Conservation (phyloP, 2,113 vertebrate genomes). For the Engystomops pustulosus region DNA sequence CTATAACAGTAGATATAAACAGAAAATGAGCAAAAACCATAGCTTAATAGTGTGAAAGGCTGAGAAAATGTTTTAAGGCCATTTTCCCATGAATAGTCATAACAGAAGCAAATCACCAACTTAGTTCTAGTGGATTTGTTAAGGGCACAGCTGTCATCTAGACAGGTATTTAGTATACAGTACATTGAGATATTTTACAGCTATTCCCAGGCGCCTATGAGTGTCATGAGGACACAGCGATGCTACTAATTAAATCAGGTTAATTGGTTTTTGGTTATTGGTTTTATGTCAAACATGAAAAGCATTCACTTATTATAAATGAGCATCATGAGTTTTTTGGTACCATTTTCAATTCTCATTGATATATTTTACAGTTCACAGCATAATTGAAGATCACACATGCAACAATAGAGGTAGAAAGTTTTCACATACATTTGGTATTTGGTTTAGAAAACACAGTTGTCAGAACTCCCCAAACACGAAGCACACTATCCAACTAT, state of each 20-base stretch:
- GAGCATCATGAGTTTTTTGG: not conserved
- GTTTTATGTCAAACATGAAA: not conserved
- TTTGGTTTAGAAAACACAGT: too few species aligned
- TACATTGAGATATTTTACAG: not conserved
- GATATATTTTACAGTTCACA: not conserved
- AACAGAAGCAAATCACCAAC: not conserved
- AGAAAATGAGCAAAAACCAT: not conserved
- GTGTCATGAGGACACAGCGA: not conserved
- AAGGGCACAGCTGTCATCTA: not conserved
- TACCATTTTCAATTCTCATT: not conserved
- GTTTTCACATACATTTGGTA: too few species aligned
- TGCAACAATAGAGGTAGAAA: too few species aligned
- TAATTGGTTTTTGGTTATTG: not conserved
- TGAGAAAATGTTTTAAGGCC: not conserved
- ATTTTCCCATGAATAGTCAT: not conserved
- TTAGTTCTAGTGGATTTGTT: not conserved
- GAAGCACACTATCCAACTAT: too few species aligned
- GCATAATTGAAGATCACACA: too few species aligned
- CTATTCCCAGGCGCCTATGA: not conserved
- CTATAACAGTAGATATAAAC: constrained; percentile 54
- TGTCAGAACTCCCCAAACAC: too few species aligned
- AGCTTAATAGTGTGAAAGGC: not conserved
- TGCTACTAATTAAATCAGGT: not conserved
- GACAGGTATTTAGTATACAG: not conserved
- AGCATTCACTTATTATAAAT: not conserved